Base-by-base conservation (phyloP, 1,140 invertebrate genomes). In the Drosophila novamexicana region DNA sequence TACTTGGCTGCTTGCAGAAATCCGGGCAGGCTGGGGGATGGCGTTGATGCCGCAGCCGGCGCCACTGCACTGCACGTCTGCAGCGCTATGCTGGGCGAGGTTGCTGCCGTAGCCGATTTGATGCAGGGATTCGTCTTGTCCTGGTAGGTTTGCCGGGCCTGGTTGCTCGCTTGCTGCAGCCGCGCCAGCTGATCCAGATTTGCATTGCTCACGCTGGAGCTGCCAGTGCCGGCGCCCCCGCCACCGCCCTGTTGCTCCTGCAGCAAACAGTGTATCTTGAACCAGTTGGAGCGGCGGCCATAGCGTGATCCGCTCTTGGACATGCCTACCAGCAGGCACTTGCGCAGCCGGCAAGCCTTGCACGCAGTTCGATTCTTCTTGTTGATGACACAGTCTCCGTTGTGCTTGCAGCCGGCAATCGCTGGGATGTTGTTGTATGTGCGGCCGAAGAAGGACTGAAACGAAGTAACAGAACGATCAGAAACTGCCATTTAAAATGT, bases 391-490 rank as follows among this genome's bases (percentile, higher is more conserved):
- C 98, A 99, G 68, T 96, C 95, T 0, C 96, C 96, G 90, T 97
- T 97, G 93, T 98, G 98, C 91, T 98, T 98, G 94, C 97, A 98
- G 78, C 98, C 97, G 4, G 96, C 96, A 83, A 98, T 97, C 16
- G 96, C 96, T 79, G 95, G 95, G 47, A 98, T 93, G 91, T 99
- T 99, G 95, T 99, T 99, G 94, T 98, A 98, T 8, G 98, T 98
- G 22, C 98, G 95, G 0, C 98, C 97, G 93, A 99, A 99, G 94
- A 99, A 99, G 12, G 98, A 99, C 98, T 99, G 96, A 92, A 93
- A 93, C 90, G 64, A 79, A 42, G 3, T 29, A 3, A 22, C 22
- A 22, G 22, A 22, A 22, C 22, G 22, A 22, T 22, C 22, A 22
- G 22, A 22, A 22, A 22, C 22, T 22, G 22, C 2, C 22, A 3